These are phyloP conservation scores for Poecilobothrus nobilitatus DNA, from an alignment of 2,888 invertebrate species.

Conservation along the genomic window DNA sequence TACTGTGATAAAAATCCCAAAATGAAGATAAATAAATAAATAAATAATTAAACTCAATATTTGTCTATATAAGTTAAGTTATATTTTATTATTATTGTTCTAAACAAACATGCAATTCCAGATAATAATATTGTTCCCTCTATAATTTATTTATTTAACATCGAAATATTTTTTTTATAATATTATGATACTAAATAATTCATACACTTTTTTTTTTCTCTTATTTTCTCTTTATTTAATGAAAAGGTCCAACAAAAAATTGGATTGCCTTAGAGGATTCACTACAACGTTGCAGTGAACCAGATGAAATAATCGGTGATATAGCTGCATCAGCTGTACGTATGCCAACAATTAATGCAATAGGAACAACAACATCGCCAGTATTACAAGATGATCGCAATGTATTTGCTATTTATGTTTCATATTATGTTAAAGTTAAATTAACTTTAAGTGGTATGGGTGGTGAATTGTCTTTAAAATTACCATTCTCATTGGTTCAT, in stretches of 20 bases:
- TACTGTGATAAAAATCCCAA: no score
- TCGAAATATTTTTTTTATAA: no score
- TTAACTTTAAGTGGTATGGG: conserved; percentile 72
- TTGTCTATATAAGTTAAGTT: no score
- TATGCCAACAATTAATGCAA: conserved; percentile 28
- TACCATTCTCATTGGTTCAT: conserved; percentile 73
- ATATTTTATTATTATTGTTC: no score
- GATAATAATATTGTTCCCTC: no score
- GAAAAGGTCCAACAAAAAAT: conserved; percentile 67
- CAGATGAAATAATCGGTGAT: conserved; percentile 45
- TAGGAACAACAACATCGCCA: conserved; percentile 11
- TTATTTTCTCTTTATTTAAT: no score
- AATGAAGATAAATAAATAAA: no score
- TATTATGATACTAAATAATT: no score
- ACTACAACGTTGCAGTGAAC: conserved; percentile 60
- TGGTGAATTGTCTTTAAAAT: conserved; percentile 66
- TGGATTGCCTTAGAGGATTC: conserved; percentile 88
- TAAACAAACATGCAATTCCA: no score
- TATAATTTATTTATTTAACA: no score
- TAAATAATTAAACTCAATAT: no score
- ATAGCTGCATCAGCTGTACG: conserved; percentile 52
- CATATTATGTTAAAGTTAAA: conserved; percentile 84
- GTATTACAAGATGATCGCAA: conserved; percentile 61
- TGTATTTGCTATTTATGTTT: conserved; percentile 84
- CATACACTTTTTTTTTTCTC: no score